Percentiles rank a stretch among this genome's conserved stretches.
phyloP scores from a whole-genome alignment of 2,113 vertebrate genomes.

The Melanocharis versteri region DNA sequence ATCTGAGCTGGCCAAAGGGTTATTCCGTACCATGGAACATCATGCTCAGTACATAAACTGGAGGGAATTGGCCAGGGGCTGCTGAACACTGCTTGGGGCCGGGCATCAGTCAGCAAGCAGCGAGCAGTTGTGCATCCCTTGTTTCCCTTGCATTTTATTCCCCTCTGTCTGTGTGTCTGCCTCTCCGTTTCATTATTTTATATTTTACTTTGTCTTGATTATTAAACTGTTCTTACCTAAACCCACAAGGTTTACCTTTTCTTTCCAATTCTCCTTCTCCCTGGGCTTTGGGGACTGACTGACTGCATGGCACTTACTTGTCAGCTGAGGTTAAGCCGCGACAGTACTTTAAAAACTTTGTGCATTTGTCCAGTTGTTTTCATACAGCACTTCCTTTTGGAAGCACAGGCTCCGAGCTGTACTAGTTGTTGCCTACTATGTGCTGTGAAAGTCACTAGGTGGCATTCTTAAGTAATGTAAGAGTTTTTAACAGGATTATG shows the following conservation, averaged over 20 bases:
- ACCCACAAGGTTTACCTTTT: background rate
- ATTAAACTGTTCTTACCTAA: background rate
- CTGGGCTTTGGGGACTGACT: background rate
- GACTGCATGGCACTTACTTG: background rate
- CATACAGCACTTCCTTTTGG: background rate
- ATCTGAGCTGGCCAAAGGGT: background rate
- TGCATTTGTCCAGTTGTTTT: background rate
- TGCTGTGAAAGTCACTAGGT: conserved; percentile 1
- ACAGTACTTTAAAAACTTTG: background rate
- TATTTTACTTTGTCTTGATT: background rate
- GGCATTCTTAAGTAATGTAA: background rate
- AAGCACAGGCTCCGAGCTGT: background rate
- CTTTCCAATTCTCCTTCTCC: background rate
- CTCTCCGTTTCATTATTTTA: background rate
- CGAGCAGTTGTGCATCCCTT: background rate
- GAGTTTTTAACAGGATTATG: background rate
- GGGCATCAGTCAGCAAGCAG: background rate
- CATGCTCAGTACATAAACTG: background rate
- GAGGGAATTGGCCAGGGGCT: background rate
- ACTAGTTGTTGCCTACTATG: background rate
- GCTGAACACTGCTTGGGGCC: background rate
- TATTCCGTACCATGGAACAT: background rate
- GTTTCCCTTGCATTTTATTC: background rate
- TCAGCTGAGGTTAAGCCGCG: rapidly evolving
- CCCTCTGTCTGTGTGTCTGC: background rate